phyloP scores from a whole-genome alignment of 2,797 vertebrate genomes.

The Vultur gryphus region DNA sequence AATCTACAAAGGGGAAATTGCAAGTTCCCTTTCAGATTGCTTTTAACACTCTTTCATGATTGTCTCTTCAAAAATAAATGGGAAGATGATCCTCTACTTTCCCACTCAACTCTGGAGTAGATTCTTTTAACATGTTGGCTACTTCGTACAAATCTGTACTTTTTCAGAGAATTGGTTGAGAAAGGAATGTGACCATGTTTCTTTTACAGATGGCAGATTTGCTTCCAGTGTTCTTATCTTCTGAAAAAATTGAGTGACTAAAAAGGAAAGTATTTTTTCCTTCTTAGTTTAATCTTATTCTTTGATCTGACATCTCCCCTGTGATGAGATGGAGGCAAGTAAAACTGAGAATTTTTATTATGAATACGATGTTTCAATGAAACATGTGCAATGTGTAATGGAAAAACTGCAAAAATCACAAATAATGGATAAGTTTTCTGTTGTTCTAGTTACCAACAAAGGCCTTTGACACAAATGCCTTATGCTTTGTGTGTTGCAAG shows the following conservation, averaged over 20 bases:
- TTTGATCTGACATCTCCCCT: neutral
- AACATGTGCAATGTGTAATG: neutral
- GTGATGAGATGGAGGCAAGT: neutral
- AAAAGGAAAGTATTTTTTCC: neutral
- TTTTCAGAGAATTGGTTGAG: neutral
- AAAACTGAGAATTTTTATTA: neutral
- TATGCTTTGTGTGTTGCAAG: neutral
- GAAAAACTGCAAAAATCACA: neutral
- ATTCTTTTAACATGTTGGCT: neutral
- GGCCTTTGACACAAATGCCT: neutral
- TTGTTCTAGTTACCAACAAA: neutral
- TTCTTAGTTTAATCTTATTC: neutral
- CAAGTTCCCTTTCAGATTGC: neutral
- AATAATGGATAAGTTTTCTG: neutral
- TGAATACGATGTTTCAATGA: neutral
- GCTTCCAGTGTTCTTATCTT: neutral
- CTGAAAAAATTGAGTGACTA: neutral
- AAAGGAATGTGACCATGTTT: neutral
- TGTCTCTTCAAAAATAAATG: neutral
- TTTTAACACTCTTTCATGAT: neutral
- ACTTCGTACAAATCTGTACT: neutral
- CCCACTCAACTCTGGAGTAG: neutral
- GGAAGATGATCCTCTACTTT: neutral
- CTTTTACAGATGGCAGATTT: neutral
- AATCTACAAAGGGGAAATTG: neutral